A percentile compares a stretch with the other conserved stretches of the same genome.
Evolutionary conservation across 2,888 invertebrate species (phyloP).

Genomic region (Lasioglossum marginatum): DNA sequence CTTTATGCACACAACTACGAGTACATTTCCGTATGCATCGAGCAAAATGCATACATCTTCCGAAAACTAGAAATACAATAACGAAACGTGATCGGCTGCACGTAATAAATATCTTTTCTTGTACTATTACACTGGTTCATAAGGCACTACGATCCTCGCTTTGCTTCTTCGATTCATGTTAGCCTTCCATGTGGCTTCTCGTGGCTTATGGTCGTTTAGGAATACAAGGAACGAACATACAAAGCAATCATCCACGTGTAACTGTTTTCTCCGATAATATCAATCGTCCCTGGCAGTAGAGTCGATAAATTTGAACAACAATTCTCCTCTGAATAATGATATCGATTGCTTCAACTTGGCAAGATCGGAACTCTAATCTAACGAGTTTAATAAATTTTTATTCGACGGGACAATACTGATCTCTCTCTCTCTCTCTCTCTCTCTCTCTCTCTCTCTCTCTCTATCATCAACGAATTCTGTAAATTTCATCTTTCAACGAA

Average conservation of each 20-base stretch:
- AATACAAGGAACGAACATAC: conserved; percentile 19
- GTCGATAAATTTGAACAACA: conserved; percentile 25
- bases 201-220: neutral
- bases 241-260: conserved; percentile 14
- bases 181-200: neutral
- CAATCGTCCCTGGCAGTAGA: conserved; percentile 37
- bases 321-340: conserved; percentile 8
- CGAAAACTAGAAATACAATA: conserved; percentile 47
- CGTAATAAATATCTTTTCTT: conserved; percentile 63
- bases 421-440: neutral
- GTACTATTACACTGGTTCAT: conserved; percentile 60
- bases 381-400: conserved; percentile 21
- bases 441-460: neutral
- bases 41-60: conserved; percentile 30
- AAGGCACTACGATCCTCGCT: conserved; percentile 62
- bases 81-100: conserved; percentile 36
- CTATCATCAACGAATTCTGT: conserved; percentile 2
- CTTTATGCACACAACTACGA: conserved; percentile 46
- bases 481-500: conserved; percentile 37
- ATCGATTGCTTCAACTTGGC: conserved; percentile 40
- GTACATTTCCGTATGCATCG: conserved; percentile 21
- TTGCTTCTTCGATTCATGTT: conserved; percentile 7
- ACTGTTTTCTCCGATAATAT: conserved; percentile 10
- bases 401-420: conserved; percentile 36
- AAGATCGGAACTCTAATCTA: conserved; percentile 40